Evolutionary conservation across 2,888 invertebrate genomes (phyloP).

Genomic region (Nemotelus nigrinus): DNA sequence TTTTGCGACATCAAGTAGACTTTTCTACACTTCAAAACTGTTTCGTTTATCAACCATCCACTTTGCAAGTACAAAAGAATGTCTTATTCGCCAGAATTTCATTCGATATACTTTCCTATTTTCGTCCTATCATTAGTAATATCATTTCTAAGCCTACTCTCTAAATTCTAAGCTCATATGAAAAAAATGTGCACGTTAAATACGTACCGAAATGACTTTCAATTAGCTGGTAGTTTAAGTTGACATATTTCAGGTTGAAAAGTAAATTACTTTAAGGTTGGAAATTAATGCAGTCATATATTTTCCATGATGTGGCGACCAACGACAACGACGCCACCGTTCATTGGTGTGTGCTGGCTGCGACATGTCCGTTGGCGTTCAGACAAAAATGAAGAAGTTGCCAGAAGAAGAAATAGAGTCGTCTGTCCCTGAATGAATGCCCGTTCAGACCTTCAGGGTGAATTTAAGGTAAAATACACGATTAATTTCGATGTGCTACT

Average conservation of each 20-base stretch:
- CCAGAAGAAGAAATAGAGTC: not conserved
- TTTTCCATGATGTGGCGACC: not conserved
- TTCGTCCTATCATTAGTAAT: too few relatives aligned
- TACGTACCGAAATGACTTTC: conserved; percentile 43
- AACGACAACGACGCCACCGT: too few relatives aligned
- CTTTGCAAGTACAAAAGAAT: too few relatives aligned
- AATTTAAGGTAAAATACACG: not conserved
- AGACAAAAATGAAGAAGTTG: conserved; percentile 1
- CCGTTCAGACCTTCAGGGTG: conserved; percentile 1
- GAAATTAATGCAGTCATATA: not conserved
- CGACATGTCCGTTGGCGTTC: too few relatives aligned
- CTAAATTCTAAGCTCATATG: not conserved
- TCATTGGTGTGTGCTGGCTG: too few relatives aligned
- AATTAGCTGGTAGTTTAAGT: conserved; percentile 28
- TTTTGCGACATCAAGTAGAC: too few relatives aligned
- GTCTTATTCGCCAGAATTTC: too few relatives aligned
- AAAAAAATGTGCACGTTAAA: conserved; percentile 35
- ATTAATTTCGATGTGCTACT: conserved; percentile 14
- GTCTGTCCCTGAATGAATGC: not conserved
- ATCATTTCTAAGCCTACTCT: too few relatives aligned
- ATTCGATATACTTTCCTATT: too few relatives aligned
- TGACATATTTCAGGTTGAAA: conserved; percentile 34
- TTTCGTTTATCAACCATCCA: too few relatives aligned
- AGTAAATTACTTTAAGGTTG: conserved; percentile 20
- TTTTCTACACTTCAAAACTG: too few relatives aligned